These are phyloP conservation scores for Notolabrus celidotus DNA, from an alignment of 2,797 vertebrate species.

Conservation along the genomic window DNA sequence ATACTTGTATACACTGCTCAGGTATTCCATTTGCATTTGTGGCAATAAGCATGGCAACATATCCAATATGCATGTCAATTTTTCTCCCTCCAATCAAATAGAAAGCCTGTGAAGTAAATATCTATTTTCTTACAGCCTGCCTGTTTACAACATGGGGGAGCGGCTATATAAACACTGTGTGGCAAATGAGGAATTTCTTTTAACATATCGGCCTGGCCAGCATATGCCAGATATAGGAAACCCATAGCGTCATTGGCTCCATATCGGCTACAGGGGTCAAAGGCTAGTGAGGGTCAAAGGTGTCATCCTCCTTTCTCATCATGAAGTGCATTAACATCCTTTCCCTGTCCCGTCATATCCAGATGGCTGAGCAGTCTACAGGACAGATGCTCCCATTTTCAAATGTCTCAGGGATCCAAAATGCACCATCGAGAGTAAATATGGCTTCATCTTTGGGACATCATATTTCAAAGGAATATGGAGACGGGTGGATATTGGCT, in stretches of 20 bases:
- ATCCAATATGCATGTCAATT: conserved; percentile 75
- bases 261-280: conserved; percentile 84
- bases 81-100: conserved; percentile 79
- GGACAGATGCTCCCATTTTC: conserved; percentile 81
- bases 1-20: conserved; percentile 19
- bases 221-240: conserved; percentile 88
- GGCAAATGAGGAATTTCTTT: conserved; percentile 83
- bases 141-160: conserved; percentile 76
- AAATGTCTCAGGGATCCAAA: conserved; percentile 80
- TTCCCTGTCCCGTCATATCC: conserved; percentile 78
- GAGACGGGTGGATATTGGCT: conserved; percentile 38
- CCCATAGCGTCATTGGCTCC: conserved; percentile 81
- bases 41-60: conserved; percentile 58
- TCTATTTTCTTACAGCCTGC: conserved; percentile 76
- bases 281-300: conserved; percentile 87
- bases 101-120: conserved; percentile 84
- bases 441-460: conserved; percentile 81
- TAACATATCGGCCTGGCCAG: conserved; percentile 78
- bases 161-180: conserved; percentile 77
- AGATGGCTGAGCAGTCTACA: conserved; percentile 80
- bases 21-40: conserved; percentile 65
- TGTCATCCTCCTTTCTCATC: conserved; percentile 86
- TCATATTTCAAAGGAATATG: conserved; percentile 86
- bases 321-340: conserved; percentile 88
- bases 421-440: conserved; percentile 82